A percentile compares a stretch with the other conserved stretches of the same genome.
Evolutionary conservation across 1,140 invertebrate species (phyloP).

Genomic region (Hormaphis cornu): DNA sequence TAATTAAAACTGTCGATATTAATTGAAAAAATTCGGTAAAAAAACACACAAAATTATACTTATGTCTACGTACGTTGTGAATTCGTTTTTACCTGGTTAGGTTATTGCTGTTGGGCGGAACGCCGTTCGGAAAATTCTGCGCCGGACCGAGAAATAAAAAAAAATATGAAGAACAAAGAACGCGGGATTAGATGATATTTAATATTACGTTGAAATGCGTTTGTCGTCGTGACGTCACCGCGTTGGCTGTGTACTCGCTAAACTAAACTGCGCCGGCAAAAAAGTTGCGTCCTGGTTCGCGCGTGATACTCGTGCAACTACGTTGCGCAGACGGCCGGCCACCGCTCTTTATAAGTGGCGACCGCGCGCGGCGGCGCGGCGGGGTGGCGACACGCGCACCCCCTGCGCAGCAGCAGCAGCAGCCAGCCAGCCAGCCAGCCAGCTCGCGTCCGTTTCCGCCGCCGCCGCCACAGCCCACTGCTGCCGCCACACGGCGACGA

Average conservation of each 20-base stretch:
- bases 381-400: conserved; percentile 3
- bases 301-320: conserved; percentile 27
- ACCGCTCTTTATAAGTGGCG: conserved; percentile 29
- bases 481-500: conserved; percentile 11
- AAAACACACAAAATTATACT: too few species aligned
- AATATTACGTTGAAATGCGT: too few species aligned
- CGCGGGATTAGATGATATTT: neutral
- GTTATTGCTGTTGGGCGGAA: neutral
- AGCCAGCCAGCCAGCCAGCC: too few species aligned
- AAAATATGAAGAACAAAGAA: neutral
- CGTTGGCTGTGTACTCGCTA: too few species aligned
- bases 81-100: conserved; percentile 16
- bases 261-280: neutral
- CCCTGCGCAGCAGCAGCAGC: too few species aligned
- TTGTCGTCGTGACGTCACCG: neutral
- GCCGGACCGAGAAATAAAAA: too few species aligned
- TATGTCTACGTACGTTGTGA: too few species aligned
- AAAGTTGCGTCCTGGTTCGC: conserved; percentile 19
- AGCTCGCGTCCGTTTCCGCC: too few species aligned
- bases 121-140: too few species aligned
- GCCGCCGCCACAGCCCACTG: conserved; percentile 12
- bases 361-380: neutral
- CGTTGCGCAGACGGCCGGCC: conserved; percentile 8
- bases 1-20: too few species aligned
- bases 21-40: too few species aligned